Evolutionary conservation across 2,888 invertebrate genomes (phyloP), one percentile per base, ranked within the genome.

Genomic region (Hypomecis punctinalis): DNA sequence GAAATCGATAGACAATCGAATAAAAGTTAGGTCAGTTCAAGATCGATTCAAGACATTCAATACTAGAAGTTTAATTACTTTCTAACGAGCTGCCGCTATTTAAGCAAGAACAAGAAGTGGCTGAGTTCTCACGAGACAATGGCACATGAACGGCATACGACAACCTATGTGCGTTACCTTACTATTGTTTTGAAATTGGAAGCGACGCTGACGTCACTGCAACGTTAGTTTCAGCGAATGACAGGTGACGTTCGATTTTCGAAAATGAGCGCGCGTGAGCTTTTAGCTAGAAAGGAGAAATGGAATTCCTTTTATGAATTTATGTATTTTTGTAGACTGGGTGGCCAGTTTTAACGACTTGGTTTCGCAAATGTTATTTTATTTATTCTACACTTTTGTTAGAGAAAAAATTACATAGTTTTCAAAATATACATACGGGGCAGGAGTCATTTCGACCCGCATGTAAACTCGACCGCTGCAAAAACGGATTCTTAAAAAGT

Each of bases 101-200:
- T 71, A 75, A 72, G 9, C 43, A 43, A 8, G 66, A 69, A 77
- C 78, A 86, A 86, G 83, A 87, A 82, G 68, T 74, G 75, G 48
- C 75, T 66, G 72, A 76, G 80, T 88, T 90, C 90, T 81, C 90
- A 90, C 86, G 83, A 80, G 82, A 89, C 89, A 90, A 87, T 86
- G 75, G 80, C 73, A 79, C 68, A 75, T 76, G 77, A 79, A 79
- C 83, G 79, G 79, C 83, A 81, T 81, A 77, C 74, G 76, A 74
- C 75, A 72, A 78, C 69, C 70, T 73, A 68, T 71, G 86, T 86
- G 86, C 87, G 81, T 81, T 88, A 86, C 86, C 83, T 83, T 82
- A 84, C 84, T 82, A 86, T 86, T 88, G 87, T 89, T 88, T 86
- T 87, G 83, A 88, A 85, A 88, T 86, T 83, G 76, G 83, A 84